Conservation (phyloP, 2,113 vertebrate species). For the Myotis davidii region DNA sequence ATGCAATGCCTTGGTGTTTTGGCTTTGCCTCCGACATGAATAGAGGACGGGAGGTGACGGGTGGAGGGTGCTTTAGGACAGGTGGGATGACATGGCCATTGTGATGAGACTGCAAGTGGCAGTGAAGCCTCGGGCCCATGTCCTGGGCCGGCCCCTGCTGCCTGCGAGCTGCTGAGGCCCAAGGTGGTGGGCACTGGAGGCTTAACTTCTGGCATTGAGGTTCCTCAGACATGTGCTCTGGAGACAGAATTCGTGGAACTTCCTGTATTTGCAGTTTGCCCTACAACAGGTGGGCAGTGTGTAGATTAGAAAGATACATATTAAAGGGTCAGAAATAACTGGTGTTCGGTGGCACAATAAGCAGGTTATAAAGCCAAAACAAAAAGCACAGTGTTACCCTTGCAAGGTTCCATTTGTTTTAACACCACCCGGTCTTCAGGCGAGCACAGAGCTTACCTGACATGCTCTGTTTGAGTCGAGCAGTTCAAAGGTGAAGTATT, state of each 20-base stretch:
- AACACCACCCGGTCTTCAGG: slow-evolving; percentile 59
- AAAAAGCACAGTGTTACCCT: slow-evolving; percentile 89
- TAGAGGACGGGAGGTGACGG: slow-evolving; percentile 62
- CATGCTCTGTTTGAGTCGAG: slow-evolving; percentile 84
- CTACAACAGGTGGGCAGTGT: slow-evolving; percentile 63
- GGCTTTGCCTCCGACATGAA: slow-evolving; percentile 82
- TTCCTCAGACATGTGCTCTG: slow-evolving; percentile 48
- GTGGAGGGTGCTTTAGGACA: slow-evolving; percentile 71
- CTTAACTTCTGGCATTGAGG: background rate
- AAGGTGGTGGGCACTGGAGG: slow-evolving; percentile 5
- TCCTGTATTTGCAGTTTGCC: slow-evolving; percentile 56
- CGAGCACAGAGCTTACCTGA: slow-evolving; percentile 79
- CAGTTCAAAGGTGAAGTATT: slow-evolving; percentile 74
- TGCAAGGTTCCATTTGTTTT: slow-evolving; percentile 82
- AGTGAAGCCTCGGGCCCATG: background rate
- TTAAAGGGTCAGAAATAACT: slow-evolving; percentile 82
- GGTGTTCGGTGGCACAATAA: slow-evolving; percentile 85
- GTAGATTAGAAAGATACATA: slow-evolving; percentile 65
- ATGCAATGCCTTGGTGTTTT: slow-evolving; percentile 80
- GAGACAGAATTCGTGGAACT: slow-evolving; percentile 55
- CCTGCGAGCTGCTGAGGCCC: slow-evolving; percentile 40
- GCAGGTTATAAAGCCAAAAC: slow-evolving; percentile 81
- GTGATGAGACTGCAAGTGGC: slow-evolving; percentile 62
- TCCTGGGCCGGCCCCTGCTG: slow-evolving; percentile 54
- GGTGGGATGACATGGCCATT: slow-evolving; percentile 75